A percentile compares a stretch with the other conserved stretches of the same genome.
Conservation (phyloP, 2,113 vertebrate genomes). For the Gasterosteus nipponicus region DNA sequence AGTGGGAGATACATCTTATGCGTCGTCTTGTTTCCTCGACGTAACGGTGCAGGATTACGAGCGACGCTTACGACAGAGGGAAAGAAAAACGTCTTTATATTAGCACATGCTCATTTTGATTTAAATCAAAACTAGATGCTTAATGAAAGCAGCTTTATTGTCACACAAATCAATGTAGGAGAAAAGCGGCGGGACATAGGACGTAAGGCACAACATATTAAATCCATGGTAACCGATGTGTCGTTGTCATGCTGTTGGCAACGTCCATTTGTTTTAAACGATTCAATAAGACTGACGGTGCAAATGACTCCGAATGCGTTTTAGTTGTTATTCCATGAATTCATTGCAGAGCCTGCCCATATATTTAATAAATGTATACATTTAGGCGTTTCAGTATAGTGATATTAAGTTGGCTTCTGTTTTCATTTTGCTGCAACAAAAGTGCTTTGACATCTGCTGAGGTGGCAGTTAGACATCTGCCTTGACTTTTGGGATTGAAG, state of each 20-base stretch:
- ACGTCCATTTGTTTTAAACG: neutral
- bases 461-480: slow-evolving; percentile 37
- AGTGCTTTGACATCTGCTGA: slow-evolving; percentile 30
- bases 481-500: neutral
- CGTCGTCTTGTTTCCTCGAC: neutral
- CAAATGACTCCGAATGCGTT: neutral
- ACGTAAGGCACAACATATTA: neutral
- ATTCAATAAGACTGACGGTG: too few species aligned
- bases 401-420: neutral
- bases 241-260: neutral
- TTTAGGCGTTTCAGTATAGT: neutral
- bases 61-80: neutral
- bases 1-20: neutral
- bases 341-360: neutral
- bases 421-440: slow-evolving; percentile 22
- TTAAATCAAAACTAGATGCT: neutral
- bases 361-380: neutral
- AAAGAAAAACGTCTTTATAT: slow-evolving; percentile 3
- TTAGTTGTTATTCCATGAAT: neutral
- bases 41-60: neutral
- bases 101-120: neutral
- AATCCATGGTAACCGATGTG: neutral
- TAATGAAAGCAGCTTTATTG: slow-evolving; percentile 9
- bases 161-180: neutral
- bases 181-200: neutral